phyloP scores from a whole-genome alignment of 2,888 invertebrate genomes.

The Allygus modestus region DNA sequence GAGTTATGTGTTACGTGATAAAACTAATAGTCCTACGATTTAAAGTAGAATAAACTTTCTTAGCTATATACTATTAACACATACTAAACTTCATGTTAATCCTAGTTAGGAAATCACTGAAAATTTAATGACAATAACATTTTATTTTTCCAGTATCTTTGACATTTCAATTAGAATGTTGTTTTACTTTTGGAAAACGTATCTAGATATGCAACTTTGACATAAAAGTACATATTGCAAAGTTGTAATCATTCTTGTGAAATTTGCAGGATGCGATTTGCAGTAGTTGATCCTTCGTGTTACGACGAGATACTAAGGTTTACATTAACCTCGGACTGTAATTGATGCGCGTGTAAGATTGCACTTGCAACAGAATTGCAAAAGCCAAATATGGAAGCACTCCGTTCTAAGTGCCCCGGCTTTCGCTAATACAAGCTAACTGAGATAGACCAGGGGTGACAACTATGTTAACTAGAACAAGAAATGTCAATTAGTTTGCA shows the following conservation, averaged over 20 bases:
- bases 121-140: no score
- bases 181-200: no score
- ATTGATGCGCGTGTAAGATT: background rate
- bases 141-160: no score
- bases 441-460: background rate
- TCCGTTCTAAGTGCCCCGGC: background rate
- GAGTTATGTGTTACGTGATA: no score
- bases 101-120: no score
- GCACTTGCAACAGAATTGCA: conserved; percentile 7
- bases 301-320: background rate
- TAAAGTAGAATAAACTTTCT: no score
- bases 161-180: no score
- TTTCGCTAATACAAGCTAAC: background rate
- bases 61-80: no score
- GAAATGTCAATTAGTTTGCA: background rate
- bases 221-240: background rate
- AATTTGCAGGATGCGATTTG: background rate
- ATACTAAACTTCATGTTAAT: no score
- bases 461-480: background rate
- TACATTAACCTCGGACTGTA: background rate
- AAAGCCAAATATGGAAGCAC: background rate
- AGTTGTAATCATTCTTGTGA: background rate
- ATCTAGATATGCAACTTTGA: no score
- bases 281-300: background rate
- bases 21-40: no score